Evolutionary conservation across 2,113 vertebrate species (phyloP).

Genomic region (Ammodytes dubius): DNA sequence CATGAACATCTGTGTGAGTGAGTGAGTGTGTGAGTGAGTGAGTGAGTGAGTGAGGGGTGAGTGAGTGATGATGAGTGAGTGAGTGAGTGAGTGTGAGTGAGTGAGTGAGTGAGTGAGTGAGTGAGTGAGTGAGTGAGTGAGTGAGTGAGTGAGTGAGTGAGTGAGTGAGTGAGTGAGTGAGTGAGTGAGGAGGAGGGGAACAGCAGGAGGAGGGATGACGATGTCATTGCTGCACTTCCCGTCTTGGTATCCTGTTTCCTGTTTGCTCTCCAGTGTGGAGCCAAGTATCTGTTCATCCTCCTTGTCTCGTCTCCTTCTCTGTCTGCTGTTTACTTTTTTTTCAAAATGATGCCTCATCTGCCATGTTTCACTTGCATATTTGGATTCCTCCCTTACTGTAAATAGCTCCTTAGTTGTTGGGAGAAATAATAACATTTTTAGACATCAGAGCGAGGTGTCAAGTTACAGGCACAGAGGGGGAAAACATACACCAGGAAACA

Average conservation of each 20-base stretch:
- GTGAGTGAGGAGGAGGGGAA: constrained; percentile 27
- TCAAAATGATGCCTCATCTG: background rate
- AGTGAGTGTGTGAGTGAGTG: constrained; percentile 26
- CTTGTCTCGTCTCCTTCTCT: background rate
- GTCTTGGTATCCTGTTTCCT: constrained; percentile 67
- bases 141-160: constrained; percentile 28
- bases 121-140: constrained; percentile 36
- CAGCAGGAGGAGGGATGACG: constrained; percentile 9
- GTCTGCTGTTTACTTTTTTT: no score
- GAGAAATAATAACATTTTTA: constrained; percentile 2
- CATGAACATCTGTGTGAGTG: constrained; percentile 57
- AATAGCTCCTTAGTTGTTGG: background rate
- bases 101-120: constrained; percentile 33
- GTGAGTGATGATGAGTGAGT: constrained; percentile 15
- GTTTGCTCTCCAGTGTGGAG: constrained; percentile 55
- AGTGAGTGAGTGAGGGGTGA: constrained; percentile 30
- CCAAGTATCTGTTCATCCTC: constrained; percentile 23
- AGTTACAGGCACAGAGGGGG: background rate
- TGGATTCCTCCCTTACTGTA: background rate
- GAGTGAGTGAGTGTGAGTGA: constrained; percentile 40
- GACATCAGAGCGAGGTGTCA: background rate
- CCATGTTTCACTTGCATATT: background rate
- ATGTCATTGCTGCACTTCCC: constrained; percentile 64
- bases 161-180: no score
- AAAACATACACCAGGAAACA: background rate